These are phyloP conservation scores for Elgaria multicarinata DNA, from an alignment of 2,113 vertebrate genomes.

Conservation along the genomic window DNA sequence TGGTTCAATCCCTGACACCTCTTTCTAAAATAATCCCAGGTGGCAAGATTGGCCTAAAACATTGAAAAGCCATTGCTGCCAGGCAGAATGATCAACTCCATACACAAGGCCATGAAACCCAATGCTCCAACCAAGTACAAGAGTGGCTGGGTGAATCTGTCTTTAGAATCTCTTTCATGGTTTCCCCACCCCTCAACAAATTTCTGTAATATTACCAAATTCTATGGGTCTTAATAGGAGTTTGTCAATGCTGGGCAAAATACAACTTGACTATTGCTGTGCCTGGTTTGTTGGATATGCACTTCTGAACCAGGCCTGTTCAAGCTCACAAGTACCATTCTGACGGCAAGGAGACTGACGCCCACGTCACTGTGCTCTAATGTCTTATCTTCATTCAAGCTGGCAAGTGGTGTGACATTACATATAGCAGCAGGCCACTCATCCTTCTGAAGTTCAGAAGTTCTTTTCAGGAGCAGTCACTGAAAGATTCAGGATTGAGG, in stretches of 20 bases:
- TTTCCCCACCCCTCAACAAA: background rate
- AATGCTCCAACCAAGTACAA: background rate
- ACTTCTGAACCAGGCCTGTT: background rate
- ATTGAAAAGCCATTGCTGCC: background rate
- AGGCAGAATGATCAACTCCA: background rate
- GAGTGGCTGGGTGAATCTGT: background rate
- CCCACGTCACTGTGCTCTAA: background rate
- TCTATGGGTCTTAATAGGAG: background rate
- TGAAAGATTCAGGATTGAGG: background rate
- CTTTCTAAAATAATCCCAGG: background rate
- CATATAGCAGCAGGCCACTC: background rate
- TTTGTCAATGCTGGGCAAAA: background rate
- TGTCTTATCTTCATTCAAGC: background rate
- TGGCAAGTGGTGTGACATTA: background rate
- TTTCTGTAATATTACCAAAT: background rate
- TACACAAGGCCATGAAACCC: background rate
- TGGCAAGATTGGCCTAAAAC: background rate
- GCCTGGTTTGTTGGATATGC: background rate
- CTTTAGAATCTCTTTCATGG: background rate
- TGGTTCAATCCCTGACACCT: background rate
- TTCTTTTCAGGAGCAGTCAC: background rate
- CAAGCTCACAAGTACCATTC: background rate
- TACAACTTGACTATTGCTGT: rapidly evolving
- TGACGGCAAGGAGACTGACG: rapidly evolving
- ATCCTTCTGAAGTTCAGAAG: background rate